These are phyloP conservation scores for Luehdorfia chinensis DNA, from an alignment of 1,140 invertebrate species.

Conservation along the genomic window DNA sequence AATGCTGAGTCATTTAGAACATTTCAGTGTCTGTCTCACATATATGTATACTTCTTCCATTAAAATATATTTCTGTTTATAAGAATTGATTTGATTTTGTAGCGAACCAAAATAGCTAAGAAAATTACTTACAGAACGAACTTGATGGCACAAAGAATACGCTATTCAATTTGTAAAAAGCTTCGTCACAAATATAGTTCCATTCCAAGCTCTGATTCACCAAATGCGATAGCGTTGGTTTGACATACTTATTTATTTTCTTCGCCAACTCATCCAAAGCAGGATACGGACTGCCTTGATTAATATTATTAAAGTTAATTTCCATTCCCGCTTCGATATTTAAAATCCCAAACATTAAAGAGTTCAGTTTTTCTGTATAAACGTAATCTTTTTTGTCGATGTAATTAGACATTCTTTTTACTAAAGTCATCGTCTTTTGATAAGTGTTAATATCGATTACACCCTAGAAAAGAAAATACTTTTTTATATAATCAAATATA, in stretches of 20 bases:
- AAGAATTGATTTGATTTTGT: too few species aligned
- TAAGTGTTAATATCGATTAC: constrained; percentile 45
- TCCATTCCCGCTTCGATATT: constrained; percentile 34
- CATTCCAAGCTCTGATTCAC: constrained; percentile 52
- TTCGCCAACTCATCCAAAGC: constrained; percentile 29
- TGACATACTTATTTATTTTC: constrained; percentile 53
- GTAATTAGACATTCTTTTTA: constrained; percentile 34
- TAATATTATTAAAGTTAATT: constrained; percentile 59
- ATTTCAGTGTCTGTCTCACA: too few species aligned
- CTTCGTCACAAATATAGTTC: constrained; percentile 36
- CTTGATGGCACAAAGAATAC: constrained; percentile 48
- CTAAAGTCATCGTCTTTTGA: constrained; percentile 27
- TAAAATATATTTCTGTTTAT: too few species aligned
- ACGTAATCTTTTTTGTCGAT: constrained; percentile 41
- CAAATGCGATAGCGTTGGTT: constrained; percentile 38
- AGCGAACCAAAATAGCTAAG: too few species aligned
- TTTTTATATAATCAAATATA: too few species aligned
- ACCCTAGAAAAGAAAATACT: constrained; percentile 57
- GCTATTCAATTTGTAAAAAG: constrained; percentile 37
- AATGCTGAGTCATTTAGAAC: too few species aligned
- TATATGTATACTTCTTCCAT: too few species aligned
- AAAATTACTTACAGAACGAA: constrained; percentile 63
- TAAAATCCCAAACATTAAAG: constrained; percentile 29
- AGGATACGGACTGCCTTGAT: constrained; percentile 32
- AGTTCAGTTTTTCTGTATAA: constrained; percentile 29